A percentile compares a stretch with the other conserved stretches of the same genome.
Conservation (phyloP, 2,888 invertebrate genomes). For the Idaea dimidiata region DNA sequence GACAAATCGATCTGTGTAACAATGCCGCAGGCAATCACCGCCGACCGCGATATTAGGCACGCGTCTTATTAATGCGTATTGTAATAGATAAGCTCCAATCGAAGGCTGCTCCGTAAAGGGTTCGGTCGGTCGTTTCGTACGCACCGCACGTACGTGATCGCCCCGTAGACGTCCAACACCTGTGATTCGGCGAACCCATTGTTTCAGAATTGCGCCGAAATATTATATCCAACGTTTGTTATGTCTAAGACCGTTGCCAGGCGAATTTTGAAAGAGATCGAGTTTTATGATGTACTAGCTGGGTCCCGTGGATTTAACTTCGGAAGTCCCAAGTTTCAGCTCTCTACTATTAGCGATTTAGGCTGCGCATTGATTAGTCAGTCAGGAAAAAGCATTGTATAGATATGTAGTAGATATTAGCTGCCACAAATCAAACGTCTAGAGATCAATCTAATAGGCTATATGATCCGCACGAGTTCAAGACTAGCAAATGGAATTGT, state of each 20-base stretch:
- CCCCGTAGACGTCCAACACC: conserved; percentile 15
- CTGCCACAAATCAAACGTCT: conserved; percentile 22
- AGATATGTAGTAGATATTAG: conserved; percentile 22
- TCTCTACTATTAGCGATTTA: no score
- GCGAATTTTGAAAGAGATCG: conserved; percentile 19
- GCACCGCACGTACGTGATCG: conserved; percentile 43
- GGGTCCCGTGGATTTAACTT: no score
- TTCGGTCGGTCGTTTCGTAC: conserved; percentile 31
- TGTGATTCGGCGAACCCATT: conserved; percentile 50
- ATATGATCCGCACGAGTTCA: conserved; percentile 46
- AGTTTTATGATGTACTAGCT: neutral
- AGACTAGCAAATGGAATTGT: conserved; percentile 69
- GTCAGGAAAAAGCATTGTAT: no score
- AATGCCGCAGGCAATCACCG: conserved; percentile 43
- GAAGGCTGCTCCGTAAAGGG: conserved; percentile 56
- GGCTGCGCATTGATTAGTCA: no score
- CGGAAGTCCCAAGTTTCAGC: no score
- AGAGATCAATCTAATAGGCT: conserved; percentile 31
- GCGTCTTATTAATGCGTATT: conserved; percentile 41
- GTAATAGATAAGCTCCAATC: conserved; percentile 42
- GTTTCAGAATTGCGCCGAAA: conserved; percentile 52
- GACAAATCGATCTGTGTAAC: conserved; percentile 41
- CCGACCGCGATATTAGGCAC: conserved; percentile 41
- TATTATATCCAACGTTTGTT: conserved; percentile 43
- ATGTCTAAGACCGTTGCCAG: conserved; percentile 47